Percentiles rank a stretch among this genome's conserved stretches.
phyloP scores from a whole-genome alignment of 2,113 vertebrate genomes.

The Synchiropus splendidus region DNA sequence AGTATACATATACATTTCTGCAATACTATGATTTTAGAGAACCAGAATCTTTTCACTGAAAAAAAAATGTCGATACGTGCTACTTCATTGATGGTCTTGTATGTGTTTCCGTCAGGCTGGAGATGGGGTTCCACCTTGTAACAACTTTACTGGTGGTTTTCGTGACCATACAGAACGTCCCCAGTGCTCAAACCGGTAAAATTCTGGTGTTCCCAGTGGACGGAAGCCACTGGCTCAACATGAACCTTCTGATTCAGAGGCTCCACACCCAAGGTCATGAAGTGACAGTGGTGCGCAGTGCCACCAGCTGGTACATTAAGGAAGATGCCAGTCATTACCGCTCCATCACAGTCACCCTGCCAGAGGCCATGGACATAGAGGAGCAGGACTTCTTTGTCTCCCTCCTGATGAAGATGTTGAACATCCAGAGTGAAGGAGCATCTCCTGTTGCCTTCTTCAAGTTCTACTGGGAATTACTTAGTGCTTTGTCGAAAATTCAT shows the following conservation, averaged over 20 bases:
- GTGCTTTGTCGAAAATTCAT: background rate
- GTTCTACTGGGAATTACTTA: conserved; percentile 2
- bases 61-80: too few relatives aligned
- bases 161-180: too few relatives aligned
- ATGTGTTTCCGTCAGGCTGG: too few relatives aligned
- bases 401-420: accelerated
- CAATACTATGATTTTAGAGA: too few relatives aligned
- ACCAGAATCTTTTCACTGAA: too few relatives aligned
- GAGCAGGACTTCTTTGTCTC: conserved; percentile 2
- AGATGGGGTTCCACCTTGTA: too few relatives aligned
- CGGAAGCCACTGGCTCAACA: conserved; percentile 62
- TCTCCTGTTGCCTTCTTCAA: conserved; percentile 5
- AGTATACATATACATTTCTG: too few relatives aligned
- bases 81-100: too few relatives aligned
- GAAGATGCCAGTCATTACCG: conserved; percentile 27
- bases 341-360: conserved; percentile 20
- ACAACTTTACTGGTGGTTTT: too few relatives aligned
- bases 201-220: conserved; percentile 49
- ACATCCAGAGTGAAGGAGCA: conserved; percentile 18
- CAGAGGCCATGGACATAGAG: conserved; percentile 1
- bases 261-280: conserved; percentile 46
- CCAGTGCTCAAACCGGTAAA: conserved; percentile 14
- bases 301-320: conserved; percentile 47
- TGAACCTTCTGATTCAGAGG: conserved; percentile 43
- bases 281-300: conserved; percentile 30